Percentiles rank a stretch among this genome's conserved stretches.
phyloP scores from a whole-genome alignment of 1,140 invertebrate species.

The Paralvinella palmiformis region DNA sequence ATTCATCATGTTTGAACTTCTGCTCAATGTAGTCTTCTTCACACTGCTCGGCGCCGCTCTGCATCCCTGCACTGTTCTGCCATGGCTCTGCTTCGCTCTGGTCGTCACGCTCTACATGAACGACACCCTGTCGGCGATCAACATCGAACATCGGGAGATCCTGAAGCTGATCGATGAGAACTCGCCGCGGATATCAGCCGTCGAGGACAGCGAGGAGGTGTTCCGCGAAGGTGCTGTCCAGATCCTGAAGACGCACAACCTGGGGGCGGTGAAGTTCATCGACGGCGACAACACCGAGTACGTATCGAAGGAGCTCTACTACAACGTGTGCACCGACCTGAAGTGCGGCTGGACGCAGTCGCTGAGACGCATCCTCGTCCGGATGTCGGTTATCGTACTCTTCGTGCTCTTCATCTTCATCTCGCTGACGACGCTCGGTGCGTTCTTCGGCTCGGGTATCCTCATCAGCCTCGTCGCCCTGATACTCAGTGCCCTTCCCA shows the following conservation, averaged over 20 bases:
- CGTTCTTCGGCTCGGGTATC: conserved; percentile 1
- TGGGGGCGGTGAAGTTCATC: conserved; percentile 23
- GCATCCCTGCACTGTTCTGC: conserved; percentile 13
- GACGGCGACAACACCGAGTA: conserved; percentile 22
- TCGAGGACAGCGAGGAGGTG: conserved; percentile 14
- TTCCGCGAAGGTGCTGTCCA: conserved; percentile 6
- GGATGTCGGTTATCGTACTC: neutral
- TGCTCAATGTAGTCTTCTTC: conserved; percentile 17
- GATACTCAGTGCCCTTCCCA: neutral
- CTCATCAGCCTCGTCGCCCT: neutral
- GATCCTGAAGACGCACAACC: conserved; percentile 19
- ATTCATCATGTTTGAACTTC: conserved; percentile 16
- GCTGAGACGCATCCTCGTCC: neutral
- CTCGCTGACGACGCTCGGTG: neutral
- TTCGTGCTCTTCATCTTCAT: conserved; percentile 13
- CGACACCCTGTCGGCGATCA: conserved; percentile 12
- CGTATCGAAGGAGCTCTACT: conserved; percentile 22
- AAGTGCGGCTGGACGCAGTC: conserved; percentile 14
- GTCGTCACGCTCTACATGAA: conserved; percentile 12
- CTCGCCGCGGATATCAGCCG: conserved; percentile 18
- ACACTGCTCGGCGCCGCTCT: conserved; percentile 9
- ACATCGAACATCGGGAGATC: conserved; percentile 15
- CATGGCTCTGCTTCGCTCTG: conserved; percentile 9
- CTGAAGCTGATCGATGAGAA: conserved; percentile 21
- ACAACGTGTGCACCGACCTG: conserved; percentile 19